These are phyloP conservation scores for Zaprionus lineosus DNA, from an alignment of 2,888 invertebrate genomes.

Conservation along the genomic window DNA sequence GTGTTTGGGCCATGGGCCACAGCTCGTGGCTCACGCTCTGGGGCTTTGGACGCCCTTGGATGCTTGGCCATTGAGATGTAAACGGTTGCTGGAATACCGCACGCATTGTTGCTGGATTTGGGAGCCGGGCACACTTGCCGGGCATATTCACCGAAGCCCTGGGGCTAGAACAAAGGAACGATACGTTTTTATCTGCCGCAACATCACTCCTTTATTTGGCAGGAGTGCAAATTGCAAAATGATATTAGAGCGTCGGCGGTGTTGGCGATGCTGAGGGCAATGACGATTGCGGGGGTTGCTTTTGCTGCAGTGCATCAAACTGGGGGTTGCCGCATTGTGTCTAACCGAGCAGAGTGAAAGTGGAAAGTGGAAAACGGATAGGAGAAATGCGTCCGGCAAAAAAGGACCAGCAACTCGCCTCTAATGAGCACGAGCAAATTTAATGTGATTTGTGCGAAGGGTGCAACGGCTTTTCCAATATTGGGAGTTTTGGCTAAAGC, in stretches of 20 bases:
- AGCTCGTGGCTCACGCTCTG: slow-evolving; percentile 3
- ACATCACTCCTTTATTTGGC: slow-evolving; percentile 78
- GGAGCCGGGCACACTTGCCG: too few relatives aligned
- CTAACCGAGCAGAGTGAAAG: slow-evolving; percentile 56
- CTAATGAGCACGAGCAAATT: slow-evolving; percentile 75
- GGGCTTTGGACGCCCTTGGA: slow-evolving; percentile 32
- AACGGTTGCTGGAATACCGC: slow-evolving; percentile 42
- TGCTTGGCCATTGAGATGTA: slow-evolving; percentile 62
- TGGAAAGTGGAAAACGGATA: slow-evolving; percentile 50
- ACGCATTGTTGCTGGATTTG: slow-evolving; percentile 14
- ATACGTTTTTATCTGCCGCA: slow-evolving; percentile 69
- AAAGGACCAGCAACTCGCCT: slow-evolving; percentile 50
- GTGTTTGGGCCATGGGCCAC: slow-evolving; percentile 33
- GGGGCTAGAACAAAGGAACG: slow-evolving; percentile 63
- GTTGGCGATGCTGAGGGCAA: slow-evolving; percentile 4
- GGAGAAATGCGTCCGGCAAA: slow-evolving; percentile 34
- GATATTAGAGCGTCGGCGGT: slow-evolving; percentile 59
- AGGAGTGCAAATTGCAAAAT: slow-evolving; percentile 80
- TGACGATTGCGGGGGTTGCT: slow-evolving; percentile 47
- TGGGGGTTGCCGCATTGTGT: slow-evolving; percentile 57
- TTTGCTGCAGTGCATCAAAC: slow-evolving; percentile 52
- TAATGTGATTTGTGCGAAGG: slow-evolving; percentile 73
- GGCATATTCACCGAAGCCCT: too few relatives aligned
- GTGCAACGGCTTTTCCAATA: slow-evolving; percentile 53
- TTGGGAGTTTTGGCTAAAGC: slow-evolving; percentile 18